phyloP scores from a whole-genome alignment of 2,113 vertebrate species.

The Calyptomena viridis region DNA sequence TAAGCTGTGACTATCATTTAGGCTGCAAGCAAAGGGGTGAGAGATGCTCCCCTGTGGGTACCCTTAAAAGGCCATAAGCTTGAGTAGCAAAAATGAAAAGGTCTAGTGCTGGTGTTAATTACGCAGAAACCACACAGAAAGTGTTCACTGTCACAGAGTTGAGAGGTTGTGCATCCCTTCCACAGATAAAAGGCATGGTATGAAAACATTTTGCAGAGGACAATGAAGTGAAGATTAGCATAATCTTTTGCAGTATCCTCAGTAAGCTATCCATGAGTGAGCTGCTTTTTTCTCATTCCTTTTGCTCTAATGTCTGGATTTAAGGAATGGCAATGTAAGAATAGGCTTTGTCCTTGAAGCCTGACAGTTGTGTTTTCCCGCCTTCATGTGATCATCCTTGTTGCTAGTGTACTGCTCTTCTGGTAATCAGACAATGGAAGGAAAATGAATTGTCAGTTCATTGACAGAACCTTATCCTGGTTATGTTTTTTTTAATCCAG shows the following conservation, averaged over 20 bases:
- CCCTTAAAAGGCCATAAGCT: constrained; percentile 99
- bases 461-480: constrained; percentile 85
- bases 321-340: constrained; percentile 87
- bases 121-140: constrained; percentile 99
- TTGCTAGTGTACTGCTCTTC: constrained; percentile 83
- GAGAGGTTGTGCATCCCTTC: constrained; percentile 99
- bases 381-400: constrained; percentile 95
- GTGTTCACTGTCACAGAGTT: constrained; percentile 96
- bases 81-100: constrained; percentile 98
- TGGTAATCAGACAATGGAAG: constrained; percentile 85
- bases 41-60: constrained; percentile 93
- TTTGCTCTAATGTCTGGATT: constrained; percentile 86
- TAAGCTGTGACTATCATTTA: constrained; percentile 84
- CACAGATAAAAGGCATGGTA: constrained; percentile 99
- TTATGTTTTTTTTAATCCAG: constrained; percentile 85
- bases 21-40: constrained; percentile 87
- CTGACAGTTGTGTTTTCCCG: constrained; percentile 94
- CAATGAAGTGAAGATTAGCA: constrained; percentile 98
- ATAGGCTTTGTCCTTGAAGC: constrained; percentile 88
- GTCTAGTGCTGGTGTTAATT: constrained; percentile 99
- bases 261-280: constrained; percentile 97
- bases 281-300: constrained; percentile 82
- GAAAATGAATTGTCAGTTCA: constrained; percentile 85
- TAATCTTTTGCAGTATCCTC: constrained; percentile 99
- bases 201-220: constrained; percentile 99